Evolutionary conservation across 2,113 vertebrate species (phyloP), one percentile per base, ranked within the genome.

Genomic region (Erythrocebus patas): DNA sequence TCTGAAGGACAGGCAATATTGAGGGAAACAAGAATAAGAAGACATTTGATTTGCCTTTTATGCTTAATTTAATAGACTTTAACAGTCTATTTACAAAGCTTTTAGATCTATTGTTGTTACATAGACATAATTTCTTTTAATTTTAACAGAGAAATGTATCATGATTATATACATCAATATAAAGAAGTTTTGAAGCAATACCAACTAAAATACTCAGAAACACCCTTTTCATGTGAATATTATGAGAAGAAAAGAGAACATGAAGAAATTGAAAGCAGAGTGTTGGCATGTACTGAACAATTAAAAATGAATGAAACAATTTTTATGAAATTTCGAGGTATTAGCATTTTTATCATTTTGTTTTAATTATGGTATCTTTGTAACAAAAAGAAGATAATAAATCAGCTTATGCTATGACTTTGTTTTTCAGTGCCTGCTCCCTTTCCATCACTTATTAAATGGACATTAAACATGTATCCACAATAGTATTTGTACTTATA

Each of bases 391-490:
- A 90, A 88, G 92, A 89, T 86, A 86, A 73, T 97, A 87, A 98
- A 32, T 73, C 80, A 59, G 14, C 89, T 96, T 98, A 70, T 98
- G 98, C 84, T 92, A 18, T 93, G 78, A 64, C 87, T 98, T 98
- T 98, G 25, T 98, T 98, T 98, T 97, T 89, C 98, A 99, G 99
- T 98, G 23, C 95, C 98, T 93, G 87, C 97, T 98, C 97, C 98
- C 94, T 99, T 99, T 92, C 92, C 96, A 85, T 99, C 99, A 43
- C 1, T 99, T 95, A 98, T 95, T 93, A 97, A 98, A 0, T 99
- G 99, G 99, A 98, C 98, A 93, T 61, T 98, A 82, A 68, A 97
- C 61, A 96, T 99, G 99, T 99, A 99, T 99, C 99, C 98, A 98
- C 97, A 84, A 64, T 93, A 94, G 27, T 95, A 91, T 68, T 27